phyloP scores from a whole-genome alignment of 2,113 vertebrate species.

The Callospermophilus lateralis region DNA sequence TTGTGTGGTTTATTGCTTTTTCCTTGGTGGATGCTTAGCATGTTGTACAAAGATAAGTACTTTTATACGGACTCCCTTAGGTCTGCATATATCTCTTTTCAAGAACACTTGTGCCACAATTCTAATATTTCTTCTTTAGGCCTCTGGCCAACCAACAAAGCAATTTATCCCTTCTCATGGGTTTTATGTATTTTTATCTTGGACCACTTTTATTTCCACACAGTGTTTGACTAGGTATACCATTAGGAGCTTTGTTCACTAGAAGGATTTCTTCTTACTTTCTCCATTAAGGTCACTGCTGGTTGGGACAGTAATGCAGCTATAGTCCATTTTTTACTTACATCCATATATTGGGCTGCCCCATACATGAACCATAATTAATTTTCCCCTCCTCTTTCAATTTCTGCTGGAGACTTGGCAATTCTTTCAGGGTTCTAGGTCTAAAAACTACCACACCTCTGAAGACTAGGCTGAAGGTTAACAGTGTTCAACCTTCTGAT shows the following conservation, averaged over 20 bases:
- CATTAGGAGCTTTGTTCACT: background rate
- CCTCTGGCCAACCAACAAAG: background rate
- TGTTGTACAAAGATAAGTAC: background rate
- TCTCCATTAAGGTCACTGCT: background rate
- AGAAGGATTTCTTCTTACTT: background rate
- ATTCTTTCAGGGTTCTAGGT: background rate
- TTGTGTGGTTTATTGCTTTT: background rate
- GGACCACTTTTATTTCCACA: background rate
- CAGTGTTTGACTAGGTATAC: background rate
- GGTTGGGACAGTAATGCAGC: background rate
- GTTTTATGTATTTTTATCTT: background rate
- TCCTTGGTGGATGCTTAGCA: background rate
- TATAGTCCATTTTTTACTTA: background rate
- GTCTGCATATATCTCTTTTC: background rate
- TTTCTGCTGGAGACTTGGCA: background rate
- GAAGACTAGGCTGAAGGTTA: background rate
- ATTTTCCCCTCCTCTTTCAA: background rate
- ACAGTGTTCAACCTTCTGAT: background rate
- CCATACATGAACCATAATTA: background rate
- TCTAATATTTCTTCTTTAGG: constrained; percentile 22
- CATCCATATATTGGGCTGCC: background rate
- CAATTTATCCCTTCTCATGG: background rate
- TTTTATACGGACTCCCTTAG: background rate
- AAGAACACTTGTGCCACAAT: background rate
- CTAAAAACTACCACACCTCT: background rate